Percentiles rank a stretch among this genome's conserved stretches.
Conservation (phyloP, 2,797 vertebrate genomes). For the Prunella strophiata region DNA sequence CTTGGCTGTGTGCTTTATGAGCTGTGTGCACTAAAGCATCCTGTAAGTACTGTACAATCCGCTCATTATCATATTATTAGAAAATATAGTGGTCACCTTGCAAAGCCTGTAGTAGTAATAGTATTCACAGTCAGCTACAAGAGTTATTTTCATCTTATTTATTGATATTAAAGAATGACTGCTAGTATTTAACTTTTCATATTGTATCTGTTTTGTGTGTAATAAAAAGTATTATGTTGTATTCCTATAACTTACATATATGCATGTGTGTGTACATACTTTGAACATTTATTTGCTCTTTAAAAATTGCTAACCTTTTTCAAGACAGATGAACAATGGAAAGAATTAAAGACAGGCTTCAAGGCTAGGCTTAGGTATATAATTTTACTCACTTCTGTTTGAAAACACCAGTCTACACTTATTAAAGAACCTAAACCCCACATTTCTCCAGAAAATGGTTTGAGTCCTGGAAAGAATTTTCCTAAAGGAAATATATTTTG, state of each 20-base stretch:
- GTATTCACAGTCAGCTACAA: not conserved
- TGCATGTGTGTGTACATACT: not conserved
- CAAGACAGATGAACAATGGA: not conserved
- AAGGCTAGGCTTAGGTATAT: not conserved
- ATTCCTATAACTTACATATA: not conserved
- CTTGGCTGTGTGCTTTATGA: constrained; percentile 95
- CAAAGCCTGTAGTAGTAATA: not conserved
- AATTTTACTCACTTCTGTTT: not conserved
- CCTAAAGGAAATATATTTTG: not conserved
- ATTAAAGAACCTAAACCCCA: not conserved
- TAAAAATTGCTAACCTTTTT: not conserved
- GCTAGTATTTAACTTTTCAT: not conserved
- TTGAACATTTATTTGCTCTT: not conserved
- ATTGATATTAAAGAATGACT: not conserved
- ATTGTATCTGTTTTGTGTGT: not conserved
- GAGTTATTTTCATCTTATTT: not conserved
- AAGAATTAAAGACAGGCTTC: not conserved
- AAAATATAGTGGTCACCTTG: not conserved
- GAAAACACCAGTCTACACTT: not conserved
- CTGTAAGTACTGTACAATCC: constrained; percentile 81
- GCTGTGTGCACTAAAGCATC: constrained; percentile 89
- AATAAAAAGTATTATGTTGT: not conserved
- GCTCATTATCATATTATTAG: not conserved
- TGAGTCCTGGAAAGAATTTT: not conserved
- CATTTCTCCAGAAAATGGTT: not conserved